Conservation (phyloP, 2,888 invertebrate species). For the Drosophila dives region DNA sequence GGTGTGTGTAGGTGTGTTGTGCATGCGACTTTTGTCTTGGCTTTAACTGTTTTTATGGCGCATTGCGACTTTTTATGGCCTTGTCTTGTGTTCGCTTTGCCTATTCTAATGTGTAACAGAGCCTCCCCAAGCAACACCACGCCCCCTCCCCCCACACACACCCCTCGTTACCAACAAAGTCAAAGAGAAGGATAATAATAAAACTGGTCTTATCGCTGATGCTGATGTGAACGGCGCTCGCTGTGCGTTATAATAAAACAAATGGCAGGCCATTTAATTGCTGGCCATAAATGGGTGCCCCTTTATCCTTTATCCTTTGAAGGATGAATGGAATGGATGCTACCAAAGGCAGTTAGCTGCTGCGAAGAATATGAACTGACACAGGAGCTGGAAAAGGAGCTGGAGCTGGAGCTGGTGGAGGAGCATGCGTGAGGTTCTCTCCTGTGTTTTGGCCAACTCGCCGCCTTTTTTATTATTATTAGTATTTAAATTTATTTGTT, state of each 20-base stretch:
- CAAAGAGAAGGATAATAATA: constrained; percentile 76
- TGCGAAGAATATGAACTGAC: constrained; percentile 13
- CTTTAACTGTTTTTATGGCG: constrained; percentile 81
- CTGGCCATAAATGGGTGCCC: constrained; percentile 81
- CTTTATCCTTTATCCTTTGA: constrained; percentile 66
- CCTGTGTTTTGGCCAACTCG: constrained; percentile 25
- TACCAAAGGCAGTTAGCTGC: constrained; percentile 47
- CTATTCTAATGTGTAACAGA: constrained; percentile 73
- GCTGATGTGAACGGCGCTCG: constrained; percentile 65
- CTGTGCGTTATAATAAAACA: constrained; percentile 79
- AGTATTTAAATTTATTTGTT: constrained; percentile 81
- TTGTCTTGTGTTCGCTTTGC: constrained; percentile 73
- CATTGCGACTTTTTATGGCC: constrained; percentile 81
- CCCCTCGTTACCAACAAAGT: constrained; percentile 1
- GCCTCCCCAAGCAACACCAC: constrained; percentile 20
- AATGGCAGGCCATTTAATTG: constrained; percentile 83
- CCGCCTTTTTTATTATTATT: constrained; percentile 70
- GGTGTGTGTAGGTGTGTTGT: constrained; percentile 20
- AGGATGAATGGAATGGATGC: constrained; percentile 59
- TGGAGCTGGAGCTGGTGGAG: not conserved
- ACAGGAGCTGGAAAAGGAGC: constrained; percentile 9
- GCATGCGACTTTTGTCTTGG: constrained; percentile 72
- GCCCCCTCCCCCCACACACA: constrained; percentile 25
- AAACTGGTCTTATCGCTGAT: constrained; percentile 76
- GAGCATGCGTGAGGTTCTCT: constrained; percentile 61